A percentile compares a stretch with the other conserved stretches of the same genome.
Evolutionary conservation across 2,797 vertebrate genomes (phyloP).

Genomic region (Danio aesculapii): DNA sequence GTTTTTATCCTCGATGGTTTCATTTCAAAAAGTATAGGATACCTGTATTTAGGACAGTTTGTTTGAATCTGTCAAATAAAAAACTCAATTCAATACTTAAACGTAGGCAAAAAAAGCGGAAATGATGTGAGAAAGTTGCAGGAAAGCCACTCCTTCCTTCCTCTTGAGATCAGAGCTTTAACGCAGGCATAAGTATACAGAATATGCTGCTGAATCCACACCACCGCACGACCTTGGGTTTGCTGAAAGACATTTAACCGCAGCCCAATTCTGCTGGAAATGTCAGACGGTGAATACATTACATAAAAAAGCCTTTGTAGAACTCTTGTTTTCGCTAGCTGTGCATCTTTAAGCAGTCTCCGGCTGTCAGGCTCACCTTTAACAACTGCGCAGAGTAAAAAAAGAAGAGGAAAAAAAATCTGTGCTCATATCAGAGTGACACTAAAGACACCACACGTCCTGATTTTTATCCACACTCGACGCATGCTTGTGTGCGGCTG

Average conservation of each 20-base stretch:
- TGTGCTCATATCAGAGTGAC: not conserved
- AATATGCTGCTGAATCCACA: conserved; percentile 37
- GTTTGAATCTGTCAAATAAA: too few relatives aligned
- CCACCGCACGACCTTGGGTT: conserved; percentile 40
- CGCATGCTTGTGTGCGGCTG: conserved; percentile 2
- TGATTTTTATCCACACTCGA: conserved; percentile 5
- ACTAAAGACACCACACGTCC: not conserved
- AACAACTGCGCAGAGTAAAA: conserved; percentile 1
- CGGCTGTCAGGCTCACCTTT: conserved; percentile 29
- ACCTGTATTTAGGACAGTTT: too few relatives aligned
- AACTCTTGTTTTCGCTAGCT: conserved; percentile 34
- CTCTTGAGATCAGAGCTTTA: conserved; percentile 36
- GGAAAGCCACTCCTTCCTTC: conserved; percentile 35
- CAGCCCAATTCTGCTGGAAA: conserved; percentile 37
- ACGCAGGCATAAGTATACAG: conserved; percentile 41
- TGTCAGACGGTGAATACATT: conserved; percentile 43
- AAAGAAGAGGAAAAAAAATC: not conserved
- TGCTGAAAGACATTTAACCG: conserved; percentile 34
- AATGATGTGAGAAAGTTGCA: conserved; percentile 45
- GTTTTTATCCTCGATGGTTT: too few relatives aligned
- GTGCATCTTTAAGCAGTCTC: conserved; percentile 40
- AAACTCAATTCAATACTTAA: not conserved
- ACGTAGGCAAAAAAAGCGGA: conserved; percentile 50
- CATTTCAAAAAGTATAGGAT: too few relatives aligned
- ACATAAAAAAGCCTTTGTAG: conserved; percentile 44